Base-by-base conservation (phyloP, 2,797 vertebrate genomes). In the Sparus aurata region DNA sequence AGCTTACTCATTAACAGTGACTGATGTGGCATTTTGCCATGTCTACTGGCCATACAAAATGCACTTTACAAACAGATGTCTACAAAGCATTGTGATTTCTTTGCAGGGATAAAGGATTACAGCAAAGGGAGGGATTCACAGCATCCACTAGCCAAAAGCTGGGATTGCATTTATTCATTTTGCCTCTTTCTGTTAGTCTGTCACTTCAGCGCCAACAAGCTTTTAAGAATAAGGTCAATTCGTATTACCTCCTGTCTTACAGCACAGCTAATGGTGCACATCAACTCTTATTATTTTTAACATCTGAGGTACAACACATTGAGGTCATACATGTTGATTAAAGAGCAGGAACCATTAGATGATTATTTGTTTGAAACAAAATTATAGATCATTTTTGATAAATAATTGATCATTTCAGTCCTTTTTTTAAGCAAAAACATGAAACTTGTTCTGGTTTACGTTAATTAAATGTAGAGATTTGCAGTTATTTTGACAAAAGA, bases 61-160 rank as follows among this genome's bases (percentile, higher is more conserved):
- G 41, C 75, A 76, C 73, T 83, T 76, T 71, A 30, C 52, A 68
- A 85, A 87, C 75, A 88, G 69, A 84, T 80, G 78, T 84, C 74
- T 64, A 50, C 27, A 18, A 77, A 79, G 68, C 12, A 71, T 60
- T 80, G 70, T 75, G 52, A 63, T 63, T 73, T 77, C 52, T 72
- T 45, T 72, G 50, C 58, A 77, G 73, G 77, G 77, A 80, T 77
- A 75, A 75, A 79, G 73, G 76, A 87, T 82, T 82, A 85, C 55
- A 80, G 71, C 12, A 23, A 49, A 69, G 58, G 18, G 30, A 23
- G 23, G 27, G 74, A 57, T 79, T 75, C 60, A 22, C 67, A 63
- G 65, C 46, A 79, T 57, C 55, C 34, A 61, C 16, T 46, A 57
- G 62, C 73, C 57, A 67, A 77, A 80, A 76, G 46, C 57, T 9